Evolutionary conservation across 2,797 vertebrate species (phyloP), one percentile per base, ranked within the genome.

Genomic region (Meda fulgida): DNA sequence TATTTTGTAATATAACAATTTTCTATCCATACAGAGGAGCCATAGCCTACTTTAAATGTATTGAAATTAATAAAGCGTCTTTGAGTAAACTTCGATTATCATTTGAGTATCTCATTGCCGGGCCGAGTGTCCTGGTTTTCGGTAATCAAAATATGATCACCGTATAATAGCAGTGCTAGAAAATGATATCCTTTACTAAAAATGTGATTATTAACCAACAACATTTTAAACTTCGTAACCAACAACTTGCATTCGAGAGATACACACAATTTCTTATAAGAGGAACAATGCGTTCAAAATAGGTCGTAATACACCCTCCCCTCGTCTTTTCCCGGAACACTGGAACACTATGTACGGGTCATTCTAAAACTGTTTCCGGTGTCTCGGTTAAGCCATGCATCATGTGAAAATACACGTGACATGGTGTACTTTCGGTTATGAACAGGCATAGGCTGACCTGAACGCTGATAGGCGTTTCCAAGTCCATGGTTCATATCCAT

Each of bases 341-440:
- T 66, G 70, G 73, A 66, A 79, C 69, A 70, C 73, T 21, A 46
- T 78, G 80, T 86, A 71, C 83, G 18, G 29, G 38, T 60, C 83
- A 77, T 19, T 75, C 70, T 63, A 65, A 76, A 36, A 10, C 23
- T 11, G 58, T 76, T 83, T 84, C 81, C 63, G 72, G 23, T 31
- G 72, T 67, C 46, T 26, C 70, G 11, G 38, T 83, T 34, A 23
- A 83, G 46, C 72, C 26, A 11, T 48, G 38, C 9, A 51, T 21
- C 53, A 14, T 79, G 67, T 38, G 77, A 71, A 67, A n/a, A 53
- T 4, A 73, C 83, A 73, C 69, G 77, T 85, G 84, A 85, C 77
- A 72, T 5, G 3, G n/a, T 63, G 2, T 1, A 8, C 34, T 36
- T 23, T 21, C 13, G 21, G 21, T 34, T 31, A 31, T 34, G 11